A percentile compares a stretch with the other conserved stretches of the same genome.
Conservation (phyloP, 2,797 vertebrate species). For the Sus cebifrons region DNA sequence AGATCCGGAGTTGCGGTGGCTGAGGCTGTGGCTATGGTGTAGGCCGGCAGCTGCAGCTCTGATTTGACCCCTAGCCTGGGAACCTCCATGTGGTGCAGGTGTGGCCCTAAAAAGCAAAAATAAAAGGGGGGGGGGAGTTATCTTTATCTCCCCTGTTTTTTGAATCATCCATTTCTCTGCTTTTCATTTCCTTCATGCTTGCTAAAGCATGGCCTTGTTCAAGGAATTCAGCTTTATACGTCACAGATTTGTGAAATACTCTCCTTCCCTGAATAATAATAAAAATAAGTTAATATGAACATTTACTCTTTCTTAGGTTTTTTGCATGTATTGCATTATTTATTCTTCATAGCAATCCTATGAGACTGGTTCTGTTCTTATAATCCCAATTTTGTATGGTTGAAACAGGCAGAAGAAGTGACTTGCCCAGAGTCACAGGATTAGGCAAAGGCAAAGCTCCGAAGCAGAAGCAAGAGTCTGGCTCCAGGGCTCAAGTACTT, state of each 20-base stretch:
- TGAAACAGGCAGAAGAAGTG: not conserved
- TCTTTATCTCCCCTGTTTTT: not conserved
- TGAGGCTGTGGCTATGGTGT: no score
- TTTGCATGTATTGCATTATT: constrained; percentile 43
- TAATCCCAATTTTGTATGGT: constrained; percentile 46
- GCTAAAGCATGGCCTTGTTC: constrained; percentile 14
- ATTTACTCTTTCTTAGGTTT: constrained; percentile 24
- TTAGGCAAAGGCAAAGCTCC: not conserved
- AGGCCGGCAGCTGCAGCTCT: no score
- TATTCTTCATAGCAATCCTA: not conserved
- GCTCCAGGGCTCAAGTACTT: not conserved
- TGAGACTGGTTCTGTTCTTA: constrained; percentile 47
- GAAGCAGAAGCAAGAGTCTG: not conserved
- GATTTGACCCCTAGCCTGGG: no score
- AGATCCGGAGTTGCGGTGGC: no score
- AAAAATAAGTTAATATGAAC: constrained; percentile 38
- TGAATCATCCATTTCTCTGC: not conserved
- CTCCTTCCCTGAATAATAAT: constrained; percentile 34
- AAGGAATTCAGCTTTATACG: constrained; percentile 61
- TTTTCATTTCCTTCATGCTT: constrained; percentile 59
- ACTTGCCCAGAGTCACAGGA: not conserved
- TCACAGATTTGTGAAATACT: constrained; percentile 33
- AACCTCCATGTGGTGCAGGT: no score
- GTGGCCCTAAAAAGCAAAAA: no score
- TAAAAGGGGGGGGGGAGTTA: not conserved